These are phyloP conservation scores for Synchiropus splendidus DNA, from an alignment of 2,113 vertebrate species.

Conservation along the genomic window DNA sequence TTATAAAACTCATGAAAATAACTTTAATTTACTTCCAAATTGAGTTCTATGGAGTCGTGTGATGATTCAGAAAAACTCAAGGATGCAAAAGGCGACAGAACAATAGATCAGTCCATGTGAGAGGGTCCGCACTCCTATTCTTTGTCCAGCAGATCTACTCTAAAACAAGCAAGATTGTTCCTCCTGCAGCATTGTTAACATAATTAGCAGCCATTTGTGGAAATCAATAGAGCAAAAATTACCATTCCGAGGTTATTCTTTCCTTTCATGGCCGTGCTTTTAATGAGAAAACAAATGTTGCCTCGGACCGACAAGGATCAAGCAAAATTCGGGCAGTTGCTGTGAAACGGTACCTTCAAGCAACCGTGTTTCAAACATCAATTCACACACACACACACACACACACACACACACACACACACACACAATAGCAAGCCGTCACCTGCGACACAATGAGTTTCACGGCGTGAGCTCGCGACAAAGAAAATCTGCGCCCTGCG, in stretches of 20 bases:
- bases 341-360: too few species aligned
- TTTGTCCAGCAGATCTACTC: slow-evolving; percentile 17
- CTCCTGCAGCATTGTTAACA: too few species aligned
- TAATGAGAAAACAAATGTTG: slow-evolving; percentile 44
- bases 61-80: too few species aligned
- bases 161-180: slow-evolving; percentile 11
- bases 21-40: too few species aligned
- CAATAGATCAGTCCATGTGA: too few species aligned
- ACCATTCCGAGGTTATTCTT: slow-evolving; percentile 27
- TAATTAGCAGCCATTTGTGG: slow-evolving; percentile 27
- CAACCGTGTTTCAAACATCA: too few species aligned
- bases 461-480: slow-evolving; percentile 7
- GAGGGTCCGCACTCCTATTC: slow-evolving; percentile 11
- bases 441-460: slow-evolving; percentile 20
- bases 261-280: slow-evolving; percentile 19
- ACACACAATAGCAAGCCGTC: slow-evolving; percentile 6
- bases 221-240: slow-evolving; percentile 49
- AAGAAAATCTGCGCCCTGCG: slow-evolving; percentile 21
- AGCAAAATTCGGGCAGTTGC: slow-evolving; percentile 15
- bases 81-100: too few species aligned
- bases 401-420: not conserved
- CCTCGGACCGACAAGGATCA: slow-evolving; percentile 29
- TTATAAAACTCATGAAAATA: too few species aligned
- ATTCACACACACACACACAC: not conserved
- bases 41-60: too few species aligned